Conservation (phyloP, 2,888 invertebrate species). For the Eupithecia subumbrata region DNA sequence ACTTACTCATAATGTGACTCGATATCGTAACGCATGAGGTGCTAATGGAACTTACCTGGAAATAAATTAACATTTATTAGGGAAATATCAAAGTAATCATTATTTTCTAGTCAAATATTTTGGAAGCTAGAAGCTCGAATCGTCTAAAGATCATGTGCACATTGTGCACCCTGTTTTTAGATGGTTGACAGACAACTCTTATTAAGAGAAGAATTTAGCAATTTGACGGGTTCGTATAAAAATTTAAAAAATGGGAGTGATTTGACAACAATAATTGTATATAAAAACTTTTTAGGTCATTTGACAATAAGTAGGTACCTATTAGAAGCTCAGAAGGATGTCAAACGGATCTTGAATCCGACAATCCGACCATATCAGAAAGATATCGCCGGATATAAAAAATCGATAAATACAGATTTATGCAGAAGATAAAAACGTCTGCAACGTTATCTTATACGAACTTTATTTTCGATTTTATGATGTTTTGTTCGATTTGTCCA, state of each 20-base stretch:
- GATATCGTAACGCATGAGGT: constrained; percentile 43
- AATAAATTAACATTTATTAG: constrained; percentile 34
- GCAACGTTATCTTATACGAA: constrained; percentile 3
- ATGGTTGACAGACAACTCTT: not conserved
- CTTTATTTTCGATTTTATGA: constrained; percentile 12
- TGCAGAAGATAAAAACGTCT: constrained; percentile 12
- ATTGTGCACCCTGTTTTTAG: too few relatives aligned
- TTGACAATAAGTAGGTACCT: not conserved
- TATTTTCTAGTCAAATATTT: not conserved
- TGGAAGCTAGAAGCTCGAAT: not conserved
- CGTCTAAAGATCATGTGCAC: not conserved
- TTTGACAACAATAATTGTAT: not conserved
- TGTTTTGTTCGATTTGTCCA: constrained; percentile 2
- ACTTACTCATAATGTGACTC: constrained; percentile 48
- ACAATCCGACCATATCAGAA: not conserved
- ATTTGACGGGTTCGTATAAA: too few relatives aligned
- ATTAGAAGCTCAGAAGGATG: not conserved
- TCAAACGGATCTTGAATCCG: not conserved
- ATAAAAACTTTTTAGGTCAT: not conserved
- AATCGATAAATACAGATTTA: constrained; percentile 20
- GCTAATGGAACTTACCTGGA: constrained; percentile 52
- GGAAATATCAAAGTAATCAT: not conserved
- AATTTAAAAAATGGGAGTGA: not conserved
- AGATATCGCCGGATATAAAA: constrained; percentile 14
- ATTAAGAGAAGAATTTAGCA: too few relatives aligned